Base-by-base conservation (phyloP, 1,140 invertebrate genomes). In the Probaryconus sp. region DNA sequence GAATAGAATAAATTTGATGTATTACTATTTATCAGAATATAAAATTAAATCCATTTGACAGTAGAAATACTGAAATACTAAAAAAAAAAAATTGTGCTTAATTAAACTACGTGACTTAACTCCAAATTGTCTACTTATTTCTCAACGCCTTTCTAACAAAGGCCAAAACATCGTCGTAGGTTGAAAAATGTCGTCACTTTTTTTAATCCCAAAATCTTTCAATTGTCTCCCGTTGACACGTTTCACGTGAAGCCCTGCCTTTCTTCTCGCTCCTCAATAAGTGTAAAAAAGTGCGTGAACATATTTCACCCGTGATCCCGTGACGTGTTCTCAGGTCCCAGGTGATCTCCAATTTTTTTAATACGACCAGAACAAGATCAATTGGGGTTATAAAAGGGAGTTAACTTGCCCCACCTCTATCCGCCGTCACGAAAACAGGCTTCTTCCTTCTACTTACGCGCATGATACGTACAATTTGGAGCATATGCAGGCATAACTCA, bases 261-360 rank as follows among this genome's bases (percentile, higher is more conserved):
- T n/a, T 18, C n/a, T 18, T 33, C 26, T 31, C 26, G n/a, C 14
- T 51, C 33, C 51, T 38, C 9, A 64, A 51, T 72, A 53, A 64
- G 20, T 16, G 13, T 60, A 60, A 72, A 72, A 72, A 72, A 72
- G n/a, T 72, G 69, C 28, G 24, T 9, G 43, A n/a, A 35, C 60
- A 60, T 72, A 72, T 60, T 65, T 72, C 60, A 72, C 60, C 60
- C 51, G 58, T 71, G 68, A 71, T 71, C 68, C 51, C 38, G 43
- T 45, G 58, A 58, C 43, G 51, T 28, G 67, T 40, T 70, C 11
- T 0, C 43, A 31, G 74, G 61, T 53, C 69, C 58, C 74, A 71
- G 74, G 68, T 76, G 69, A 77, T 67, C 31, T 56, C n/a, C 56
- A 69, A 73, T 72, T 69, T 65, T 60, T 72, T 77, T 67, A 68